phyloP scores from a whole-genome alignment of 2,888 invertebrate species.

The Drosophila suboccidentalis region DNA sequence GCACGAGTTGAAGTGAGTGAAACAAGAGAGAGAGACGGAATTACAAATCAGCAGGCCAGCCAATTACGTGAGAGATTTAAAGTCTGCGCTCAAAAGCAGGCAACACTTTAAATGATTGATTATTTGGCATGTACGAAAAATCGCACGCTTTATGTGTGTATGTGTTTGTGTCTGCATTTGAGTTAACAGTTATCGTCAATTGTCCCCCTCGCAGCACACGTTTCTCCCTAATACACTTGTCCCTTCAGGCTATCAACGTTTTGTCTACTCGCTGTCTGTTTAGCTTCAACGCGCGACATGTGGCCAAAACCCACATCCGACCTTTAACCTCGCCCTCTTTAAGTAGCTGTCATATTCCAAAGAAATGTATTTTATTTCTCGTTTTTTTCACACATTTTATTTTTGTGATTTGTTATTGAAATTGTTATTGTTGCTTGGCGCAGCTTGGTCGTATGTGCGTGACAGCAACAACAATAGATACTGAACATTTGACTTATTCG shows the following conservation, averaged over 20 bases:
- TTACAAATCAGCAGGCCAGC: slow-evolving; percentile 37
- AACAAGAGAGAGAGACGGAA: not conserved
- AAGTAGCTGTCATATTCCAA: slow-evolving; percentile 61
- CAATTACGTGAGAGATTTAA: slow-evolving; percentile 57
- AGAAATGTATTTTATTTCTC: slow-evolving; percentile 28
- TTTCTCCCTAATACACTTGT: not conserved
- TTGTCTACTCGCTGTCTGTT: slow-evolving; percentile 54
- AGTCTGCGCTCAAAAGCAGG: slow-evolving; percentile 47
- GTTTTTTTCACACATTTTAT: slow-evolving; percentile 9
- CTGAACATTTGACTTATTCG: slow-evolving; percentile 41
- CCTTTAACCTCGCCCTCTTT: slow-evolving; percentile 8
- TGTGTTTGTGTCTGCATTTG: slow-evolving; percentile 9
- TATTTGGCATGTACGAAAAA: slow-evolving; percentile 34
- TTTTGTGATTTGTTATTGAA: slow-evolving; percentile 61
- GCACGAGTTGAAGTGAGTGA: not conserved
- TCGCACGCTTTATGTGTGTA: slow-evolving; percentile 4
- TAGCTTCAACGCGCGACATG: slow-evolving; percentile 32
- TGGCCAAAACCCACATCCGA: slow-evolving; percentile 12
- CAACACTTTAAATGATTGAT: slow-evolving; percentile 67
- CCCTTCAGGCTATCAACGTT: slow-evolving; percentile 15
- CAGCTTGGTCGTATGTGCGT: slow-evolving; percentile 45
- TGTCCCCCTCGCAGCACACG: not conserved
- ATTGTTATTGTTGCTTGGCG: slow-evolving; percentile 63
- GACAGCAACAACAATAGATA: slow-evolving; percentile 45
- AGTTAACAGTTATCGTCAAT: slow-evolving; percentile 21